phyloP scores from a whole-genome alignment of 2,113 vertebrate species.

The Melanerpes formicivorus region DNA sequence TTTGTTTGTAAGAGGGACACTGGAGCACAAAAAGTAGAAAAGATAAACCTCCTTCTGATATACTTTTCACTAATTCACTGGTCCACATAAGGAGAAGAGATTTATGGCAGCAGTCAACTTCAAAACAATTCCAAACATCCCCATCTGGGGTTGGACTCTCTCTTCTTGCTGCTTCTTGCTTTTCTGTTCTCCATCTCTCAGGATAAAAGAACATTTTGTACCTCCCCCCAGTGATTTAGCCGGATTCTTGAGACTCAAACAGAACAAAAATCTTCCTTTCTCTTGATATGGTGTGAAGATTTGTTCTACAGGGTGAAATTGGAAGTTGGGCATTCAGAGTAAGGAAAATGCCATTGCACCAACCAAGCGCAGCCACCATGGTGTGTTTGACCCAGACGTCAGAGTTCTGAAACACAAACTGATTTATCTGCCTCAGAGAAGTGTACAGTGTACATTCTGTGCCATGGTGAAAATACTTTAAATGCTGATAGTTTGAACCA shows the following conservation, averaged over 20 bases:
- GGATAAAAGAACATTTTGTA: neutral
- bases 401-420: neutral
- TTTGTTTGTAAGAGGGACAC: neutral
- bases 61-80: neutral
- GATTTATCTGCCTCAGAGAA: accelerated
- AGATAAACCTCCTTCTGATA: neutral
- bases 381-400: neutral
- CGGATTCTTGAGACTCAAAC: neutral
- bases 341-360: accelerated
- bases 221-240: neutral
- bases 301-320: accelerated
- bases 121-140: neutral
- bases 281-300: neutral
- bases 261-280: neutral
- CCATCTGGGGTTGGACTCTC: accelerated
- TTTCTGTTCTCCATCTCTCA: neutral
- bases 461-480: neutral
- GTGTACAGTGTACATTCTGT: neutral
- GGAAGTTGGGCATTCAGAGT: neutral
- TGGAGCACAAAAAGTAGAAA: neutral
- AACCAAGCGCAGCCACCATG: neutral
- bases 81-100: neutral
- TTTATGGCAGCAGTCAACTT: neutral
- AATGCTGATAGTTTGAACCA: neutral
- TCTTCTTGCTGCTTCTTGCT: neutral